Evolutionary conservation across 2,113 vertebrate genomes (phyloP).

Genomic region (Toxotes chatareus): DNA sequence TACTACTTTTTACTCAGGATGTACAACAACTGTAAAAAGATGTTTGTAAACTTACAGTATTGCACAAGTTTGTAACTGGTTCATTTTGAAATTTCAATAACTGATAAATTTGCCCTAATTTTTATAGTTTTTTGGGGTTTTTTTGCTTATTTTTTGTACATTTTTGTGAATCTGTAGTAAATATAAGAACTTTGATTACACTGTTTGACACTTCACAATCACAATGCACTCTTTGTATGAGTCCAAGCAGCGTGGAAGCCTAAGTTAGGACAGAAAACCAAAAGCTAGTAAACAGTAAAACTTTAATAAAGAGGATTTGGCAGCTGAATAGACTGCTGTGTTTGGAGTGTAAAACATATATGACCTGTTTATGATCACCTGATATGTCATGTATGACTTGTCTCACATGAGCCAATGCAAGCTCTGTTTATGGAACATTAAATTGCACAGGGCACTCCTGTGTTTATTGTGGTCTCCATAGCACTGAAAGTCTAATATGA

Average conservation of each 20-base stretch:
- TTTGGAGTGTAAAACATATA: conserved; percentile 3
- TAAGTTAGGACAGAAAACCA: neutral
- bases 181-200: no score
- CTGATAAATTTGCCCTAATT: no score
- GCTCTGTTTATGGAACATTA: conserved; percentile 15
- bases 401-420: neutral
- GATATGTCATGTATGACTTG: neutral
- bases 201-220: no score
- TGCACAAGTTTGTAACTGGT: neutral
- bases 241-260: neutral
- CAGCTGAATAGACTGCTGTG: neutral
- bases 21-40: neutral
- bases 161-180: neutral
- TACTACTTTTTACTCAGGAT: no score
- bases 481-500: conserved; percentile 45
- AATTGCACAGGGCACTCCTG: neutral
- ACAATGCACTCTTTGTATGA: neutral
- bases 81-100: neutral
- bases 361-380: conserved; percentile 7
- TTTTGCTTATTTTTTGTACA: neutral
- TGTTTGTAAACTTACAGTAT: neutral
- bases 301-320: neutral
- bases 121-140: neutral
- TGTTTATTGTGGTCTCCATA: conserved; percentile 47
- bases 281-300: neutral